Evolutionary conservation across 2,888 invertebrate genomes (phyloP).

Genomic region (Aporophyla nigra): DNA sequence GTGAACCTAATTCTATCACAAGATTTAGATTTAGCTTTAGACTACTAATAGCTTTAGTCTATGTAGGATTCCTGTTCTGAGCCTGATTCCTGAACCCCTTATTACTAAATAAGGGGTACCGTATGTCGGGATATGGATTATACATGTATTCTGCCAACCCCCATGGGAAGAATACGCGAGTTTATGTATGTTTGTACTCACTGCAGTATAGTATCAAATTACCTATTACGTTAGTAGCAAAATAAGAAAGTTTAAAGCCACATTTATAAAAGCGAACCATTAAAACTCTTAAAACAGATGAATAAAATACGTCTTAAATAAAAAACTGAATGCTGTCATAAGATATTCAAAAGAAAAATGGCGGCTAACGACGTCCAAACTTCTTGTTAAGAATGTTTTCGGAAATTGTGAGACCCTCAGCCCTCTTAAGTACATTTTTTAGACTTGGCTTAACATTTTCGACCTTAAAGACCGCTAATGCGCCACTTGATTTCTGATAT

Average conservation of each 20-base stretch:
- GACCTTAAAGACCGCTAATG: conserved; percentile 29
- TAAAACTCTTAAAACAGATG: conserved; percentile 40
- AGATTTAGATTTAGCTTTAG: neutral
- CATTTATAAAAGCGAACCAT: conserved; percentile 29
- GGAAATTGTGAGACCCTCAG: conserved; percentile 45
- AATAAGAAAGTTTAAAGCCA: neutral
- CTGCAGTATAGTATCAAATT: neutral
- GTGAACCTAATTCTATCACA: neutral
- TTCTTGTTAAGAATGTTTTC: conserved; percentile 55
- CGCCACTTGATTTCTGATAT: conserved; percentile 20
- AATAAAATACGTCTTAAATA: conserved; percentile 45
- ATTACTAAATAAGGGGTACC: too few relatives aligned
- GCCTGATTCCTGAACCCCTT: too few relatives aligned
- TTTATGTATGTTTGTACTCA: neutral
- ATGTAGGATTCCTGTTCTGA: too few relatives aligned
- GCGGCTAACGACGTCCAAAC: conserved; percentile 41
- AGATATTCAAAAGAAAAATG: conserved; percentile 65
- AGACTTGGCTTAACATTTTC: conserved; percentile 34
- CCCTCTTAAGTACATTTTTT: conserved; percentile 16
- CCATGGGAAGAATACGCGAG: too few relatives aligned
- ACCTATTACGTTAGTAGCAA: neutral
- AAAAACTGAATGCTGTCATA: conserved; percentile 43
- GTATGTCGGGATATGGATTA: too few relatives aligned
- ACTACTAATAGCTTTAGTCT: too few relatives aligned
- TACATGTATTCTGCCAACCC: too few relatives aligned